Evolutionary conservation across 2,113 vertebrate genomes (phyloP).

Genomic region (Lanius collurio): DNA sequence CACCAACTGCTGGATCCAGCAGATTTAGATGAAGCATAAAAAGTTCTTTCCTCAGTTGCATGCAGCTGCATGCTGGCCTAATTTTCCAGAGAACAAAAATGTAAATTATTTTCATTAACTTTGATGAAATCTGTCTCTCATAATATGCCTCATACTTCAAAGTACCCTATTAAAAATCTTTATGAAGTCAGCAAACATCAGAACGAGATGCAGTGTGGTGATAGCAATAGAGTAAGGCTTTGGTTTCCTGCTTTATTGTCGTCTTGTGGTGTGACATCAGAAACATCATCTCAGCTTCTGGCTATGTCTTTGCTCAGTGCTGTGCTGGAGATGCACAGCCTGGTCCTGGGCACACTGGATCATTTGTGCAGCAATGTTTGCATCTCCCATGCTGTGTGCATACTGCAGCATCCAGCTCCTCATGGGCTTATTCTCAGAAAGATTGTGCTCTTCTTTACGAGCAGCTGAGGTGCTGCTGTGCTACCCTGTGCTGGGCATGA

Average conservation of each 20-base stretch:
- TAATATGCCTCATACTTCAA: not conserved
- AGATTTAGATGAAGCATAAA: not conserved
- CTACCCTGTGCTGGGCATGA: not conserved
- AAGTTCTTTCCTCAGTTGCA: not conserved
- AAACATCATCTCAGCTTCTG: not conserved
- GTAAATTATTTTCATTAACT: conserved; percentile 32
- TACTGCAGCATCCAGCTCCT: not conserved
- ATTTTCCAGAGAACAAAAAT: not conserved
- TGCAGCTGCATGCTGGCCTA: not conserved
- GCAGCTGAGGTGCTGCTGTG: not conserved
- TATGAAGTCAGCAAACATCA: not conserved
- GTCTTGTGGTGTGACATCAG: not conserved
- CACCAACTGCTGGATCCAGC: not conserved
- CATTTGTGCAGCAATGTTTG: too few species aligned
- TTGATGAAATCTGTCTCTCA: not conserved
- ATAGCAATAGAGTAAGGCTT: not conserved
- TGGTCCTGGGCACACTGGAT: not conserved
- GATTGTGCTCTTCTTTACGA: not conserved
- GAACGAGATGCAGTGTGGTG: not conserved
- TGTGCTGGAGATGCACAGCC: not conserved
- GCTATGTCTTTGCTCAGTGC: not conserved
- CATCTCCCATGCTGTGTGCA: not conserved
- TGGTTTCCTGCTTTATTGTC: not conserved
- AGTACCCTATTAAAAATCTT: not conserved
- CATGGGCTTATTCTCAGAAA: not conserved